These are phyloP conservation scores for Esox niger DNA, from an alignment of 2,113 vertebrate species.

Conservation along the genomic window DNA sequence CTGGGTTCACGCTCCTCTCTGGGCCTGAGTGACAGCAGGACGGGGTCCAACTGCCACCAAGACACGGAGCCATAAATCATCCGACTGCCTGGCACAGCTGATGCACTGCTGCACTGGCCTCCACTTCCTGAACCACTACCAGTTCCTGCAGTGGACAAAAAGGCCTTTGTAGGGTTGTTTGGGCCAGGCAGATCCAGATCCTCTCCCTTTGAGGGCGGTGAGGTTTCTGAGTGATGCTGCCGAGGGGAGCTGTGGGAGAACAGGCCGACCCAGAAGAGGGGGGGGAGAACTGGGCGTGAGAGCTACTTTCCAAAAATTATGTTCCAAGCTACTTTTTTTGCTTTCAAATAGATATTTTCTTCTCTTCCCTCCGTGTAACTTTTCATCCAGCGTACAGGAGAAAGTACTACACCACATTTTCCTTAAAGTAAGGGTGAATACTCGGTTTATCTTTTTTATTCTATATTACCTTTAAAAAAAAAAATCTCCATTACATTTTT, in stretches of 20 bases:
- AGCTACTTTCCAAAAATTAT: neutral
- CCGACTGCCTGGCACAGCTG: conserved; percentile 85
- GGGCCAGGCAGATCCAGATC: conserved; percentile 56
- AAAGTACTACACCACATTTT: too few species aligned
- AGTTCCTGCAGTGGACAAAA: conserved; percentile 84
- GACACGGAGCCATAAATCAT: conserved; percentile 99
- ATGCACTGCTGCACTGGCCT: conserved; percentile 63
- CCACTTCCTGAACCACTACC: conserved; percentile 85
- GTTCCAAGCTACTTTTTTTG: too few species aligned
- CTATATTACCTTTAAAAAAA: too few species aligned
- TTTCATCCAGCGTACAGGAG: too few species aligned
- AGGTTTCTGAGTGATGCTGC: conserved; percentile 67
- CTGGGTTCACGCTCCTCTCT: conserved; percentile 80
- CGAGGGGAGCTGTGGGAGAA: conserved; percentile 16
- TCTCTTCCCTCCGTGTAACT: too few species aligned
- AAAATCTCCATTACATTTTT: too few species aligned
- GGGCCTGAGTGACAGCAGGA: conserved; percentile 91
- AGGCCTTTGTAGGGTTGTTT: conserved; percentile 78
- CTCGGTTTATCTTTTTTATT: too few species aligned
- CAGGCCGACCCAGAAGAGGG: conserved; percentile 12
- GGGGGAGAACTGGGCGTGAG: conserved; percentile 4
- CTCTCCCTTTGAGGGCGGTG: conserved; percentile 59
- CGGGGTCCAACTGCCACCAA: conserved; percentile 90
- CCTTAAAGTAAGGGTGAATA: too few species aligned
- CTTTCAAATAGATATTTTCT: too few species aligned